phyloP scores from a whole-genome alignment of 2,113 vertebrate genomes.

The Struthio camelus region DNA sequence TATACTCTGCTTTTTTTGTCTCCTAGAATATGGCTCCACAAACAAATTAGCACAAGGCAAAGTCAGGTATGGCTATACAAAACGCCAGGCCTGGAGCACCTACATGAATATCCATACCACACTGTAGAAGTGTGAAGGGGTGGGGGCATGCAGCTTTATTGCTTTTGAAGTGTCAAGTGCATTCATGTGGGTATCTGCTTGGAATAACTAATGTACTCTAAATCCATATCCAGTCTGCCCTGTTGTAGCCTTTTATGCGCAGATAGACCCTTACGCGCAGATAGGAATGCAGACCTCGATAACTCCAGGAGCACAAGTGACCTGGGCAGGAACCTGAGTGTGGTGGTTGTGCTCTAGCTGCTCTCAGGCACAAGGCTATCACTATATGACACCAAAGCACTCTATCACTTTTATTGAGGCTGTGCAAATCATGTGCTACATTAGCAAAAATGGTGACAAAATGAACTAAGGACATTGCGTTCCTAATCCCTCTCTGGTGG shows the following conservation, averaged over 20 bases:
- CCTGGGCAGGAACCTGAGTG: background rate
- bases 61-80: no score
- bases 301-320: background rate
- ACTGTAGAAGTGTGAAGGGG: no score
- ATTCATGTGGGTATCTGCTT: background rate
- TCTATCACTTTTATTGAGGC: background rate
- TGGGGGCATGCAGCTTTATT: no score
- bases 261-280: background rate
- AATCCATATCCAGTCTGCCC: rapidly evolving
- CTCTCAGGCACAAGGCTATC: rapidly evolving
- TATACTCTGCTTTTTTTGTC: no score
- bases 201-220: background rate
- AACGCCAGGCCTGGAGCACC: no score
- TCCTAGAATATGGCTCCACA: no score
- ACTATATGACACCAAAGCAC: rapidly evolving
- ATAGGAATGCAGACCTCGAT: background rate
- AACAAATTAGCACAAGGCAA: no score
- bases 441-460: background rate
- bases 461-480: background rate
- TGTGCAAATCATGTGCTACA: rapidly evolving
- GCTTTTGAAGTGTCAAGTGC: no score
- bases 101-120: no score
- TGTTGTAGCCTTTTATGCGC: background rate
- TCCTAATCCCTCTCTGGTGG: background rate
- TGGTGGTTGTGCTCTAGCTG: background rate